Base-by-base conservation (phyloP, 1,140 invertebrate species). In the Procambarus clarkii region DNA sequence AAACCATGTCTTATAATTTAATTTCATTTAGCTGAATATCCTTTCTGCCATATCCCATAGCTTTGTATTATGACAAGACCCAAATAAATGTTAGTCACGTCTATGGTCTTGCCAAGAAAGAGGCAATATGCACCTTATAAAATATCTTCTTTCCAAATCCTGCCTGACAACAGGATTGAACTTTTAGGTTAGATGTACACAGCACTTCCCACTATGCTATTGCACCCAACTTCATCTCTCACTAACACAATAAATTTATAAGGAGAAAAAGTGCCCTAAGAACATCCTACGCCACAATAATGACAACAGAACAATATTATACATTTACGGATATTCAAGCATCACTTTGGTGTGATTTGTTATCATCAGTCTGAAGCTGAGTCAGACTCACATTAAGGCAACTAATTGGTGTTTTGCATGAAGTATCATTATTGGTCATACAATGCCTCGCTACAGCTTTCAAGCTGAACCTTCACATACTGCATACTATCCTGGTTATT, bases 331-430 rank as follows among this genome's bases (percentile, higher is more conserved):
- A 74, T 74, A 74, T 11, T 34, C 69, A 7, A 34, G 69, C n/a
- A 74, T 74, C 69, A 74, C 69, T 34, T 69, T 69, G 5, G n/a
- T 74, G 69, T 34, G 24, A 74, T 34, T 18, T 64, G 24, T 69
- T 69, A 69, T 69, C 18, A 69, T 13, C 64, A 69, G 64, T 74
- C 69, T 9, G 69, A 74, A 21, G 69, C 8, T 74, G 3, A 74
- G 8, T 74, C 69, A 74, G 69, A 74, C n/a, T 34, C 34, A 21
- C 8, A 74, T 74, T 74, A 74, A 74, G 69, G 69, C 69, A 74
- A 74, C 69, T 74, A 74, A 74, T 74, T 74, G 69, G 69, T 74
- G 69, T 74, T 69, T 34, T 34, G 69, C 69, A 74, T 34, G 24
- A 74, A 34, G 0, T 74, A 34, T 71, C n/a, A 74, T 74, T 7